Conservation (phyloP, 2,888 invertebrate species). For the Oeneis ivallda region DNA sequence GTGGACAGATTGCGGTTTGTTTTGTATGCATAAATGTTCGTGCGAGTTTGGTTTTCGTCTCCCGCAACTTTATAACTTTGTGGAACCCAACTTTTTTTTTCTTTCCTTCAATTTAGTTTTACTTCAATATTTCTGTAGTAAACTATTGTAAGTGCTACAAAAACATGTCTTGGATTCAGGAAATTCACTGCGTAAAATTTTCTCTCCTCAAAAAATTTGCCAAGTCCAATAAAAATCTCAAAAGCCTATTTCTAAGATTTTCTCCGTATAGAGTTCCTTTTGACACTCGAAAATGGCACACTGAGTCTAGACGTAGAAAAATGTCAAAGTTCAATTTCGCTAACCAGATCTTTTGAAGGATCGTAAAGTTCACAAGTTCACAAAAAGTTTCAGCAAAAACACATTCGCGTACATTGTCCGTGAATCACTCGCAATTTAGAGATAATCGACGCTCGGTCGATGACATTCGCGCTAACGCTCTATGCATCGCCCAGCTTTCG, state of each 20-base stretch:
- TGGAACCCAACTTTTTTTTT: slow-evolving; percentile 17
- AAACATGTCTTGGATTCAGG: slow-evolving; percentile 2
- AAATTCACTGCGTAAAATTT: slow-evolving; percentile 4
- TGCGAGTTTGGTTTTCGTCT: slow-evolving; percentile 51
- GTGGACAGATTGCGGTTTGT: slow-evolving; percentile 70
- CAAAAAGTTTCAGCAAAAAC: slow-evolving; percentile 67
- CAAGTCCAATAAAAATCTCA: slow-evolving; percentile 44
- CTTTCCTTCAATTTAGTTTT: slow-evolving; percentile 6
- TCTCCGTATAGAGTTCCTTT: slow-evolving; percentile 58
- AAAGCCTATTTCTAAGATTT: slow-evolving; percentile 42
- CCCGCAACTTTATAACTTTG: slow-evolving; percentile 38
- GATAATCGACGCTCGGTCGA: slow-evolving; percentile 70
- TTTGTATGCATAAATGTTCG: slow-evolving; percentile 75
- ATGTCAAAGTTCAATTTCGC: slow-evolving; percentile 64
- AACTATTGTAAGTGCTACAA: not conserved
- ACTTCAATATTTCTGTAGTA: not conserved
- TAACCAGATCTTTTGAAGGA: slow-evolving; percentile 53
- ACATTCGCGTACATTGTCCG: slow-evolving; percentile 63
- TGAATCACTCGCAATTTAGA: slow-evolving; percentile 70
- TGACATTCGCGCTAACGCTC: slow-evolving; percentile 75
- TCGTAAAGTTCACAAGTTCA: slow-evolving; percentile 68
- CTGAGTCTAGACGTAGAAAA: slow-evolving; percentile 41
- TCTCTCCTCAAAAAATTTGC: slow-evolving; percentile 37
- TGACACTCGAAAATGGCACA: slow-evolving; percentile 58
- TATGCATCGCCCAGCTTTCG: slow-evolving; percentile 67